Evolutionary conservation across 2,888 invertebrate genomes (phyloP), one percentile per base, ranked within the genome.

Genomic region (Mythimna lalbum): DNA sequence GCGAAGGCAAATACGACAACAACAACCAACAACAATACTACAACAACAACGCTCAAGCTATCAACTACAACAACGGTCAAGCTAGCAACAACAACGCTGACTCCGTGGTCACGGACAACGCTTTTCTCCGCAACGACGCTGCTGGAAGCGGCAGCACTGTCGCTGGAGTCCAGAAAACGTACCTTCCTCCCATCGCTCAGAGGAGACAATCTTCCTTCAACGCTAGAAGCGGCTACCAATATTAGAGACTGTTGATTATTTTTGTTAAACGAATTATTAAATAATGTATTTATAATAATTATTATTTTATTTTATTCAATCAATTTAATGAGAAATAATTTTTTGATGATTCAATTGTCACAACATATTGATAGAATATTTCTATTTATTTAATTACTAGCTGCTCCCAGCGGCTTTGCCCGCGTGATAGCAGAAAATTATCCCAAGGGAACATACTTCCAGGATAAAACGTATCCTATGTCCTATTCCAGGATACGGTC

Each of bases 21-120:
- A 71, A 69, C 73, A 76, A 19, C 66, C 73, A 71, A 59, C 82
- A 75, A 50, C 76, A 74, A 14, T 75, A 61, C 56, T 74, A 74
- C 64, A 74, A 71, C 53, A 68, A 49, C 47, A 49, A 49, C 47
- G 47, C 43, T 43, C 43, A 43, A 43, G 17, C 43, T 17, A 43
- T 17, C 88, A 80, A 90, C 91, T 83, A 81, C 49, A 90, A 91
- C 86, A 86, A 92, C 7, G 93, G 90, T 49, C 92, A 93, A 67
- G 60, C 91, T 23, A 84, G 82, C 64, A 84, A 84, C 10, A 84
- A 80, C 52, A 87, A 89, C 19, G 91, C 88, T 52, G 93, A 94
- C 65, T 69, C 92, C 0, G 83, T 94, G 5, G 89, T 91, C 2
- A 90, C 92, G 27, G 90, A 91, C 86, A 87, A 92, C 10, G 93